A percentile compares a stretch with the other conserved stretches of the same genome.
Conservation (phyloP, 2,113 vertebrate species). For the Zingel zingel region DNA sequence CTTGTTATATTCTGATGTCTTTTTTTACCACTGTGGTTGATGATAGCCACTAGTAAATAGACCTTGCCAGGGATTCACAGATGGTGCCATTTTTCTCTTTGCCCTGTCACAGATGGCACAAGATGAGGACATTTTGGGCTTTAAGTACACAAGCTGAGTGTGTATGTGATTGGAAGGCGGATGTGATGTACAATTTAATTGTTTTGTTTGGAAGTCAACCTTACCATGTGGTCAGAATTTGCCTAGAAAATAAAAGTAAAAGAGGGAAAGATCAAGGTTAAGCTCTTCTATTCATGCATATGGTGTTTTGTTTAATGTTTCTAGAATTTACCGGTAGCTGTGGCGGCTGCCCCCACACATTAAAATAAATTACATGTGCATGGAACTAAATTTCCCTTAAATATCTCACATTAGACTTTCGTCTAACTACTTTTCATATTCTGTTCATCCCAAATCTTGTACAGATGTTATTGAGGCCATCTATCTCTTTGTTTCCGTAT, state of each 20-base stretch:
- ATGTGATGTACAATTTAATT: not conserved
- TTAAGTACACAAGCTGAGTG: conserved; percentile 33
- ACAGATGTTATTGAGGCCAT: conserved; percentile 8
- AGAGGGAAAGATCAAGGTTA: not conserved
- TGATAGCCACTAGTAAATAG: conserved; percentile 25
- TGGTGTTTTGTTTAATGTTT: not conserved
- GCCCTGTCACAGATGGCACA: conserved; percentile 67
- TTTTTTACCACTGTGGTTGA: conserved; percentile 35
- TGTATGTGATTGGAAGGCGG: conserved; percentile 1
- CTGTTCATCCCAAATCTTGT: not conserved
- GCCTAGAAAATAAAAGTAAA: not conserved
- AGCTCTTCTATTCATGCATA: not conserved
- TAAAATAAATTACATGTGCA: not conserved
- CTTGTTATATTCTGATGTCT: conserved; percentile 15
- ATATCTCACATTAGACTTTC: not conserved
- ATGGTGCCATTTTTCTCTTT: conserved; percentile 71
- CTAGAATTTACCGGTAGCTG: not conserved
- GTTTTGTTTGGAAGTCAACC: conserved; percentile 9
- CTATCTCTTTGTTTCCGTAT: conserved; percentile 12
- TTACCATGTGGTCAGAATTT: not conserved
- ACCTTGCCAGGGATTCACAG: conserved; percentile 61
- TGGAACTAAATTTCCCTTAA: not conserved
- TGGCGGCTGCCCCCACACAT: not conserved
- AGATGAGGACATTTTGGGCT: conserved; percentile 38
- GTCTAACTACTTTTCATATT: not conserved